phyloP scores from a whole-genome alignment of 2,113 vertebrate species.

The Aix galericulata region DNA sequence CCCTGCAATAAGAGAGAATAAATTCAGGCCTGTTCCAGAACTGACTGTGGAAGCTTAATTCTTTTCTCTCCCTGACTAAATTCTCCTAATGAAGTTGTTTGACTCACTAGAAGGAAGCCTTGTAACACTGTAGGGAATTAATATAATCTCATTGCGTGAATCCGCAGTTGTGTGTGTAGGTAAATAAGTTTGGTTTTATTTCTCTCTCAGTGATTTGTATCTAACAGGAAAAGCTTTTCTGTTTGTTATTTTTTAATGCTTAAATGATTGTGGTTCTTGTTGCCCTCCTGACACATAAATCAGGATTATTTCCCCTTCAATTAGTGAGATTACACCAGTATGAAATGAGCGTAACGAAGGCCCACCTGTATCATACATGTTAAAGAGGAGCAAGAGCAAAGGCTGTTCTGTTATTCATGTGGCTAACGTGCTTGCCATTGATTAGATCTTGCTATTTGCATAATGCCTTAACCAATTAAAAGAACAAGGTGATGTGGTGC shows the following conservation, averaged over 20 bases:
- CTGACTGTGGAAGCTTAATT: not conserved
- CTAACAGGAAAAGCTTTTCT: slow-evolving; percentile 30
- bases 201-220: slow-evolving; percentile 24
- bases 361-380: not conserved
- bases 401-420: not conserved
- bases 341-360: not conserved
- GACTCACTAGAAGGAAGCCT: not conserved
- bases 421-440: not conserved
- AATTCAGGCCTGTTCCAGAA: not conserved
- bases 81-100: not conserved
- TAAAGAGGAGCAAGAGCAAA: not conserved
- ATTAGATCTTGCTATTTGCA: slow-evolving; percentile 56
- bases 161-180: not conserved
- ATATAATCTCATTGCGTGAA: not conserved
- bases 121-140: not conserved
- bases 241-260: not conserved
- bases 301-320: slow-evolving; percentile 15
- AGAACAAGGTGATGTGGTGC: not conserved
- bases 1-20: not conserved
- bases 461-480: not conserved
- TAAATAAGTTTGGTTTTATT: slow-evolving; percentile 27
- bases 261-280: slow-evolving; percentile 34
- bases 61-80: not conserved
- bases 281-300: slow-evolving; percentile 4
- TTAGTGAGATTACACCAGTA: slow-evolving; percentile 12